These are phyloP conservation scores for Drosophila lowei DNA, from an alignment of 1,140 invertebrate species.

Conservation along the genomic window DNA sequence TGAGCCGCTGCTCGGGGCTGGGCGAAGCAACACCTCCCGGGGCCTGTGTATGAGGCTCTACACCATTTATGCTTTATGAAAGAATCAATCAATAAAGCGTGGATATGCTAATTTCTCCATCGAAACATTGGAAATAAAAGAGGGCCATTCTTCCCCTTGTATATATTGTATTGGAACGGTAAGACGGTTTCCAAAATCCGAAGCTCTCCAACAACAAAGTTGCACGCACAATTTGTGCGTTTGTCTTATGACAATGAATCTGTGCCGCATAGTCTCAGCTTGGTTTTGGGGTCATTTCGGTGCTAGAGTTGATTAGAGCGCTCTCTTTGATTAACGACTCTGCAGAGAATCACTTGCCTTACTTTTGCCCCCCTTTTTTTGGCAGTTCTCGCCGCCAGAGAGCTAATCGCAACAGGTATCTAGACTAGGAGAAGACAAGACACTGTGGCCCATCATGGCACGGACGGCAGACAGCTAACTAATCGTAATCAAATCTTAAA, in stretches of 20 bases:
- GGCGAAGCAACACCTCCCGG: slow-evolving; percentile 19
- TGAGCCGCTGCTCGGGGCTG: slow-evolving; percentile 14
- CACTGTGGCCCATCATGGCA: slow-evolving; percentile 38
- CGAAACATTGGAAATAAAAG: slow-evolving; percentile 8
- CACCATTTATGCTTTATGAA: slow-evolving; percentile 40
- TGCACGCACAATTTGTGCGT: slow-evolving; percentile 49
- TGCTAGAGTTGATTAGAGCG: slow-evolving; percentile 43
- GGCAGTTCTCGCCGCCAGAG: slow-evolving; percentile 15
- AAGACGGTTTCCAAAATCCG: slow-evolving; percentile 9
- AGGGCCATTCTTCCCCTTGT: slow-evolving; percentile 32
- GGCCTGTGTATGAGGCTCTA: slow-evolving; percentile 40
- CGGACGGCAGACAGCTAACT: slow-evolving; percentile 33
- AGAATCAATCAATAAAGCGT: slow-evolving; percentile 46
- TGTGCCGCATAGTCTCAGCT: slow-evolving; percentile 47
- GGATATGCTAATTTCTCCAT: slow-evolving; percentile 29
- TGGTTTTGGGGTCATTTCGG: slow-evolving; percentile 58
- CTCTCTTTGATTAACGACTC: slow-evolving; percentile 63
- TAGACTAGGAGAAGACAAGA: slow-evolving; percentile 3
- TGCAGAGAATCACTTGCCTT: slow-evolving; percentile 23
- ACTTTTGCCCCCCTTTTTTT: slow-evolving; percentile 37
- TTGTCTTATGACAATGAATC: slow-evolving; percentile 52
- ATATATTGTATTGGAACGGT: slow-evolving; percentile 36
- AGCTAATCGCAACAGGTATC: slow-evolving; percentile 66
- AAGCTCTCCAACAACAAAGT: slow-evolving; percentile 16
- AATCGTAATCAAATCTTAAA: slow-evolving; percentile 68